phyloP scores from a whole-genome alignment of 2,888 invertebrate genomes.

The Leptopterna dolabrata region DNA sequence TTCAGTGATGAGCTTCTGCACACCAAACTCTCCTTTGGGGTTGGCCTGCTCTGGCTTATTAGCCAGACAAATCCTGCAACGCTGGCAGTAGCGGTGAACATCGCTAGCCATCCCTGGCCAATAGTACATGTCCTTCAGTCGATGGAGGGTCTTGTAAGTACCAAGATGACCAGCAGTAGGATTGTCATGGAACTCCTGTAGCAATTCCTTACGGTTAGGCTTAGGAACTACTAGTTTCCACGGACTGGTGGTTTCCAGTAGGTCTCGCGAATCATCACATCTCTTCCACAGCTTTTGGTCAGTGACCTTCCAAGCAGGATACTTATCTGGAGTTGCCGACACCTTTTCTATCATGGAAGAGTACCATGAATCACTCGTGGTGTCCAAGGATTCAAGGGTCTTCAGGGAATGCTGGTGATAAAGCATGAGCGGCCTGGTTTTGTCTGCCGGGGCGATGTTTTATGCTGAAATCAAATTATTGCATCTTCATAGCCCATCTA shows the following conservation, averaged over 20 bases:
- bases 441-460: background rate
- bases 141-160: background rate
- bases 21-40: background rate
- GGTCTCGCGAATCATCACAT: background rate
- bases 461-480: background rate
- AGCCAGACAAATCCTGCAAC: background rate
- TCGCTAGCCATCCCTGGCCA: background rate
- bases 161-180: background rate
- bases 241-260: no score
- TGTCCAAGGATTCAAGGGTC: background rate
- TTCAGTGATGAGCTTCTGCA: background rate
- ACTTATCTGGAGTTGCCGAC: background rate
- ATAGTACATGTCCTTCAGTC: background rate
- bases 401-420: background rate
- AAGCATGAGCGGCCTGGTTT: background rate
- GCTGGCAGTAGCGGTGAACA: background rate
- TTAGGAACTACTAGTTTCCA: background rate
- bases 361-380: background rate
- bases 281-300: background rate
- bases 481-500: slow-evolving; percentile 58
- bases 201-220: slow-evolving; percentile 51
- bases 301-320: background rate
- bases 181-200: background rate
- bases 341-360: background rate
- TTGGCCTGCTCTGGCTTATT: background rate